Evolutionary conservation across 2,797 vertebrate genomes (phyloP).

Genomic region (Silurus aristotelis): DNA sequence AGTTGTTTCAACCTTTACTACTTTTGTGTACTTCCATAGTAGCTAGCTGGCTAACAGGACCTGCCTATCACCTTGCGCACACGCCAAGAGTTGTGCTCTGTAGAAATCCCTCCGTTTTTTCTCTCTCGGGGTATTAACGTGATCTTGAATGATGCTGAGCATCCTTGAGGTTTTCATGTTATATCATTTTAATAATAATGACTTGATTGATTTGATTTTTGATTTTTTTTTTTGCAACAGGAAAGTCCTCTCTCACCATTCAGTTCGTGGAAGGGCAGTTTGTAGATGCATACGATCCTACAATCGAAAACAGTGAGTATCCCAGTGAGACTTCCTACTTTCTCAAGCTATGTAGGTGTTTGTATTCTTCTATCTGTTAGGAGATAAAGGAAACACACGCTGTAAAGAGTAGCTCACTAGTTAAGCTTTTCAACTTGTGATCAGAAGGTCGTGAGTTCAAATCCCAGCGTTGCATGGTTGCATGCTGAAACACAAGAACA

Average conservation of each 20-base stretch:
- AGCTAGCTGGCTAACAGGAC: background rate
- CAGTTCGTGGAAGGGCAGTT: constrained; percentile 99
- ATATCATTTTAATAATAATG: background rate
- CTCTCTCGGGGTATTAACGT: background rate
- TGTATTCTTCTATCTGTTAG: background rate
- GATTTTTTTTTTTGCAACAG: constrained; percentile 68
- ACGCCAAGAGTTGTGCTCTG: background rate
- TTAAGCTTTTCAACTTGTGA: no score
- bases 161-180: background rate
- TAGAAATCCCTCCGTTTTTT: no score
- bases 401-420: no score
- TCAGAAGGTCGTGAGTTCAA: no score
- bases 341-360: background rate
- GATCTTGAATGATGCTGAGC: background rate
- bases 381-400: background rate
- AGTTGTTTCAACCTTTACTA: background rate
- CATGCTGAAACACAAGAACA: background rate
- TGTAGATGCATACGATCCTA: constrained; percentile 98
- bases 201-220: no score
- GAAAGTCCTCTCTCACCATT: constrained; percentile 98
- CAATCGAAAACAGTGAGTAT: constrained; percentile 99
- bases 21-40: background rate
- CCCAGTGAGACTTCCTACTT: background rate
- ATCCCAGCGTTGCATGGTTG: no score
- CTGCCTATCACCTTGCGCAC: background rate